phyloP scores from a whole-genome alignment of 2,797 vertebrate species.

The Distichodus sexfasciatus region DNA sequence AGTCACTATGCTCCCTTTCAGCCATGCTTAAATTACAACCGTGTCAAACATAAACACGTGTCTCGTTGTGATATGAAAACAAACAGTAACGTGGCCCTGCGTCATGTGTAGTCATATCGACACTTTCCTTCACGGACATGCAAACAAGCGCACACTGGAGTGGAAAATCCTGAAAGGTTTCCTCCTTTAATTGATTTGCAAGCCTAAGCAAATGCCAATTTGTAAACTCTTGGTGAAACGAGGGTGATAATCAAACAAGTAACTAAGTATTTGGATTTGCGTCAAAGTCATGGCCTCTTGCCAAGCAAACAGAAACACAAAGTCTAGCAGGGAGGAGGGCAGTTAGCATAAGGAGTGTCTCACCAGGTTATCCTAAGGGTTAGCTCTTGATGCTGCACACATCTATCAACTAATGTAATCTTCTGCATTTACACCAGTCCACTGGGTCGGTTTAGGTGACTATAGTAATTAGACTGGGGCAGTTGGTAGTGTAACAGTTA shows the following conservation, averaged over 20 bases:
- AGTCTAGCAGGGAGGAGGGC: constrained; percentile 8
- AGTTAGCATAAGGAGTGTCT: constrained; percentile 38
- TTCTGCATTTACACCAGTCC: not conserved
- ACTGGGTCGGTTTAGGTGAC: not conserved
- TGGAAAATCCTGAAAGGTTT: constrained; percentile 14
- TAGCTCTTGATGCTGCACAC: not conserved
- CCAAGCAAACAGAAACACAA: constrained; percentile 31
- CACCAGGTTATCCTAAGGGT: not conserved
- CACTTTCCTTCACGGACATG: not conserved
- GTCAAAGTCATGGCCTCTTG: constrained; percentile 7
- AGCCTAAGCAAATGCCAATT: constrained; percentile 1
- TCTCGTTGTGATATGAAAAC: constrained; percentile 23
- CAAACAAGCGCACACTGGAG: not conserved
- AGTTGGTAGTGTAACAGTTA: too few relatives aligned
- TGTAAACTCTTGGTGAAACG: constrained; percentile 4
- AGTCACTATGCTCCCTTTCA: not conserved
- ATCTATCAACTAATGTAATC: not conserved
- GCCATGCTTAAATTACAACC: constrained; percentile 16
- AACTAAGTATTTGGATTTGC: constrained; percentile 25
- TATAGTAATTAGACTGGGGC: not conserved
- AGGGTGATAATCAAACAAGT: constrained; percentile 18
- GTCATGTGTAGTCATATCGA: not conserved
- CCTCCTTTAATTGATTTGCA: not conserved
- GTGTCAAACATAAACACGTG: constrained; percentile 28
- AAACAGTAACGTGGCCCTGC: constrained; percentile 11